Evolutionary conservation across 2,113 vertebrate species (phyloP).

Genomic region (Microcebus griseorufus): DNA sequence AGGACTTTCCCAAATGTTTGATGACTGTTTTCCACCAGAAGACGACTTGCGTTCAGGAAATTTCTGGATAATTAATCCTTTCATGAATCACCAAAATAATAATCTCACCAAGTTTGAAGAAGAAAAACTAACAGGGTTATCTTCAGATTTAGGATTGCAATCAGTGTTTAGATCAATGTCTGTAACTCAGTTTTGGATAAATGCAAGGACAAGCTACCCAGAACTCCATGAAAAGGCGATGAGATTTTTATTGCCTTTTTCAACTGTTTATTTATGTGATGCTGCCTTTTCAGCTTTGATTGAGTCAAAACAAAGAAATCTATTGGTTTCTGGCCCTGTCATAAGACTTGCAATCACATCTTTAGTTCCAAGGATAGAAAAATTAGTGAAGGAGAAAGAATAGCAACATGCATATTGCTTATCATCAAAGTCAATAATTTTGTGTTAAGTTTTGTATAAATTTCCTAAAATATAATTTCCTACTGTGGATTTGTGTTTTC

Average conservation of each 20-base stretch:
- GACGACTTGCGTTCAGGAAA: constrained; percentile 68
- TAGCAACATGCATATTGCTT: constrained; percentile 40
- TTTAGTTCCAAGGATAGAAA: constrained; percentile 77
- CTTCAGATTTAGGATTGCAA: constrained; percentile 67
- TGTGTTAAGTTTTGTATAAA: constrained; percentile 71
- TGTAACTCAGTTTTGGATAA: constrained; percentile 77
- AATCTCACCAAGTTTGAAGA: constrained; percentile 66
- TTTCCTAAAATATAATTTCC: constrained; percentile 69
- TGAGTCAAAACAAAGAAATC: constrained; percentile 69
- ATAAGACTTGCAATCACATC: constrained; percentile 77
- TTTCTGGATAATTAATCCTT: constrained; percentile 71
- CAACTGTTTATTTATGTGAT: constrained; percentile 71
- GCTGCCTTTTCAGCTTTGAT: constrained; percentile 73
- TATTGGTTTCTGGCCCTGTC: constrained; percentile 52
- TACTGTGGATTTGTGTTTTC: constrained; percentile 67
- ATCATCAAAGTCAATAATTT: constrained; percentile 63
- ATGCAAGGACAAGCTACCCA: constrained; percentile 65
- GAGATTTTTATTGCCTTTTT: constrained; percentile 72
- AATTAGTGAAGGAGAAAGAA: constrained; percentile 74
- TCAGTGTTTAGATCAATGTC: constrained; percentile 69
- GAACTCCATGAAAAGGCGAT: constrained; percentile 75
- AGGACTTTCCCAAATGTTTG: constrained; percentile 68
- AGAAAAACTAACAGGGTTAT: constrained; percentile 62
- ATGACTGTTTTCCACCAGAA: constrained; percentile 68
- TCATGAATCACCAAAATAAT: constrained; percentile 56